Percentiles rank a stretch among this genome's conserved stretches.
phyloP scores from a whole-genome alignment of 1,140 invertebrate genomes.

The Lamellibrachia luymesi region DNA sequence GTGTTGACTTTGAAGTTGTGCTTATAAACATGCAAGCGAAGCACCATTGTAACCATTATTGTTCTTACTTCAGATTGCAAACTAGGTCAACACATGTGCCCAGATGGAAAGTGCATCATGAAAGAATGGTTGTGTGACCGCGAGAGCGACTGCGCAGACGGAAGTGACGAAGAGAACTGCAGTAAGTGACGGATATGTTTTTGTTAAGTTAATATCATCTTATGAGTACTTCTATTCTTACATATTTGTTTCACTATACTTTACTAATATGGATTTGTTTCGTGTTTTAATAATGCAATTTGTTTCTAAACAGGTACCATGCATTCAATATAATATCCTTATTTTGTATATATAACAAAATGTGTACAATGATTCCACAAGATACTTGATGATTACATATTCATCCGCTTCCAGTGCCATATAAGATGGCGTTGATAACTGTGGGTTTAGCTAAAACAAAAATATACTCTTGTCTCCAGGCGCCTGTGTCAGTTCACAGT shows the following conservation, averaged over 20 bases:
- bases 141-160: slow-evolving; percentile 34
- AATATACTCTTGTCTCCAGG: background rate
- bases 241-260: no score
- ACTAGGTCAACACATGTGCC: slow-evolving; percentile 30
- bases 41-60: background rate
- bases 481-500: slow-evolving; percentile 25
- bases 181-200: slow-evolving; percentile 26
- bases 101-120: slow-evolving; percentile 39
- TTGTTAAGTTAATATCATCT: background rate
- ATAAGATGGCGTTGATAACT: background rate
- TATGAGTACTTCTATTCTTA: no score
- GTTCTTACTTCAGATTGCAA: slow-evolving; percentile 30
- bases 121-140: slow-evolving; percentile 41
- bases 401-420: background rate
- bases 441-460: background rate
- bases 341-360: background rate
- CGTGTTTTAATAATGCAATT: no score
- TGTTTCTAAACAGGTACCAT: no score
- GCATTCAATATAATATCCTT: background rate
- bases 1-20: no score
- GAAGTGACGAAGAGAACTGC: slow-evolving; percentile 36
- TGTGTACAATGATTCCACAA: background rate
- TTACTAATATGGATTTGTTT: no score
- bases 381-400: background rate
- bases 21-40: background rate